Evolutionary conservation across 2,797 vertebrate species (phyloP), one percentile per base, ranked within the genome.

Genomic region (Spheniscus humboldti): DNA sequence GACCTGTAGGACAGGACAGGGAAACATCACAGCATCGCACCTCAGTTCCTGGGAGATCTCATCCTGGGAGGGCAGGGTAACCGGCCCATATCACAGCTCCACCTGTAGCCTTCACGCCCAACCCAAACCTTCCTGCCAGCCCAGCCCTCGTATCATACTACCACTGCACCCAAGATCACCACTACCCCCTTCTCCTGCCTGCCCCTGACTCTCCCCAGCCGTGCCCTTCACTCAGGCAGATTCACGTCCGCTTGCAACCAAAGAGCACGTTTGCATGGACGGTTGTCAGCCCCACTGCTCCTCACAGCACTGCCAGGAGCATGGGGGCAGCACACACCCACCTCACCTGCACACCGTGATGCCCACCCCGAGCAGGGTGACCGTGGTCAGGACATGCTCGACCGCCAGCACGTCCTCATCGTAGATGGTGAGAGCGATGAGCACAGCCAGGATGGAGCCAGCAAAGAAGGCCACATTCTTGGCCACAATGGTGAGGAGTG

Each of bases 391-490:
- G 60, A 99, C 99, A 0, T 99, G 99, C 89, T 99, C 99, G 7
- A 99, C 99, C 0, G 99, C 98, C 66, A 99, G 97, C 78, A 99
- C 99, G 0, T 99, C 99, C 97, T 99, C 99, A 2, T 99, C 99
- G 2, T 99, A 99, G 97, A 99, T 99, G 79, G 99, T 99, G 95
- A 99, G 98, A n/a, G 99, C 98, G 6, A 99, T 99, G 77, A 99
- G 99, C 91, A 99, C 99, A 0, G 99, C 99, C 97, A 99, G 98
- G 95, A 99, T 99, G 79, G 99, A 99, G 66, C 99, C 99, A 9
- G 99, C 99, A 23, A 99, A 99, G 97, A 99, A 99, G 4, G 99
- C 99, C 27, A 99, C 98, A 1, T 99, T 99, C 98, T 99, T 99
- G 89, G 99, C 99, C 94, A 99, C 98, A 28, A 99, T 98, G 3